These are phyloP conservation scores for Rhinogobius similis DNA, from an alignment of 2,113 vertebrate species.

Conservation along the genomic window DNA sequence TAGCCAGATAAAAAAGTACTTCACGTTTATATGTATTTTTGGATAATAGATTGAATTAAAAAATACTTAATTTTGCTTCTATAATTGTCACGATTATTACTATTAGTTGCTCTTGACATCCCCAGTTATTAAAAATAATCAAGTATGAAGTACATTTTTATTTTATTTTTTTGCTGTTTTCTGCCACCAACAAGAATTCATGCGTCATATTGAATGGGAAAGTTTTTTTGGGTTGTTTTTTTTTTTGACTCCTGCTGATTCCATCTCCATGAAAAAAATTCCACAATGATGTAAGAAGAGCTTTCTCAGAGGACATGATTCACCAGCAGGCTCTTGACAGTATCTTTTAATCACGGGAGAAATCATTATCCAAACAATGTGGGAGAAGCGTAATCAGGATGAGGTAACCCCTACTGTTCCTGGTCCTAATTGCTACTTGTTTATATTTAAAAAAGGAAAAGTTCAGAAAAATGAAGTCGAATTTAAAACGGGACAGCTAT, in stretches of 20 bases:
- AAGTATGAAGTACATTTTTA: neutral
- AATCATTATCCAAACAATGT: constrained; percentile 20
- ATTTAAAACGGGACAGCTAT: constrained; percentile 30
- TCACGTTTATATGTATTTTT: too few species aligned
- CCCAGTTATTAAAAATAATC: neutral
- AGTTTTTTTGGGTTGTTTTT: constrained; percentile 2
- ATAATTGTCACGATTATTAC: too few species aligned
- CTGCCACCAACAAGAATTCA: constrained; percentile 15
- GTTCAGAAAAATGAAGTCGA: constrained; percentile 37
- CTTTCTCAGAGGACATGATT: constrained; percentile 48
- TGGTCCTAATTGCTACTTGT: constrained; percentile 15
- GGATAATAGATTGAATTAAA: too few species aligned
- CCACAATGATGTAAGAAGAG: constrained; percentile 16
- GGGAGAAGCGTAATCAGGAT: constrained; percentile 35
- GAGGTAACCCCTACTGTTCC: constrained; percentile 16
- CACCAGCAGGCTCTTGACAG: constrained; percentile 32
- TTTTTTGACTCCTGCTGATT: constrained; percentile 18
- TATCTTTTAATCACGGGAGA: constrained; percentile 55
- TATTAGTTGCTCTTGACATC: neutral
- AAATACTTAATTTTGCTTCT: too few species aligned
- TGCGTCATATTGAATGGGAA: neutral
- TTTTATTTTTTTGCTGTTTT: constrained; percentile 15
- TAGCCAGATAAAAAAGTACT: too few species aligned
- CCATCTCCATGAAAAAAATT: constrained; percentile 6
- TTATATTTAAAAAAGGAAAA: constrained; percentile 20